Percentiles rank a stretch among this genome's conserved stretches.
Evolutionary conservation across 2,888 invertebrate genomes (phyloP).

Genomic region (Clusia tigrina): DNA sequence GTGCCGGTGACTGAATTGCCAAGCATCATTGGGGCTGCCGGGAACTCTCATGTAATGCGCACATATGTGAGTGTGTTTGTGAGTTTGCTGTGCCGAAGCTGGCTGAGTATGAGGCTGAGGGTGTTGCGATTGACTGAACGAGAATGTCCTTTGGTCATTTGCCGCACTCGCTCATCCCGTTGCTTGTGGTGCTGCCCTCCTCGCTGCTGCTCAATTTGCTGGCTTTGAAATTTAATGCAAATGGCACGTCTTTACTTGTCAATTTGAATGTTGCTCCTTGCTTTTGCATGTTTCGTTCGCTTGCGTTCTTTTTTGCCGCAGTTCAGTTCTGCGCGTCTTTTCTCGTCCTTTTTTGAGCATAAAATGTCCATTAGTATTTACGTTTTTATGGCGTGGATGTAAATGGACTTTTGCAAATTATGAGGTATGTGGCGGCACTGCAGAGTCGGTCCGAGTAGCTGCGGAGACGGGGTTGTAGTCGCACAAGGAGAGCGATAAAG

Average conservation of each 20-base stretch:
- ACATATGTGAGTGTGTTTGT: background rate
- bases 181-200: too few species aligned
- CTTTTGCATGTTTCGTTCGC: slow-evolving; percentile 3
- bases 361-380: slow-evolving; percentile 61
- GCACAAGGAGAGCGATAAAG: too few species aligned
- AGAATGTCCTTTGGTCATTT: background rate
- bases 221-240: slow-evolving; percentile 48
- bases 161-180: background rate
- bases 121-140: background rate
- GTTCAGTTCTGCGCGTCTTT: background rate
- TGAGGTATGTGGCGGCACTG: background rate
- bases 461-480: too few species aligned
- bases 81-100: too few species aligned
- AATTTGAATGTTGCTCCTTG: slow-evolving; percentile 31
- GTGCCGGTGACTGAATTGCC: too few species aligned
- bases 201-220: too few species aligned
- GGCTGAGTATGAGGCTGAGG: too few species aligned
- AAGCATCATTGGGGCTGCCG: background rate
- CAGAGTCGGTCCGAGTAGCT: too few species aligned
- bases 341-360: slow-evolving; percentile 23
- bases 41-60: too few species aligned
- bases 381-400: slow-evolving; percentile 46
- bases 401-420: slow-evolving; percentile 40
- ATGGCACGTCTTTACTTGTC: slow-evolving; percentile 49
- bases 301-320: background rate